phyloP scores from a whole-genome alignment of 2,113 vertebrate species.

The Calyptomena viridis region DNA sequence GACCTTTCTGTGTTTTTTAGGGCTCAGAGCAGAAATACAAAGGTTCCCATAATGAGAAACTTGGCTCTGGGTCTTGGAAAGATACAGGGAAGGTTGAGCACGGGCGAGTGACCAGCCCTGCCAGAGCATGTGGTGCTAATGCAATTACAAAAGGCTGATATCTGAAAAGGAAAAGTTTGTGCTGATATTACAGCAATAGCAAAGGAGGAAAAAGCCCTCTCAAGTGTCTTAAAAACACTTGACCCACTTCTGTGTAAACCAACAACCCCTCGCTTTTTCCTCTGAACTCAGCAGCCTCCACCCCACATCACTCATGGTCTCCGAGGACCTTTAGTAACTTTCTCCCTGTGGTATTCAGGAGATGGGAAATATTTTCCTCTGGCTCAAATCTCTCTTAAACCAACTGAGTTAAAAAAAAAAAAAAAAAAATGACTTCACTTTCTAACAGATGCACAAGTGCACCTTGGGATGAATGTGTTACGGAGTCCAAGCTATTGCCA shows the following conservation, averaged over 20 bases:
- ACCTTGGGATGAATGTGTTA: conserved; percentile 57
- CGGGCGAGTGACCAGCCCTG: rapidly evolving
- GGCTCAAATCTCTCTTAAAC: background rate
- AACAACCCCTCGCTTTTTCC: background rate
- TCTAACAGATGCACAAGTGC: conserved; percentile 53
- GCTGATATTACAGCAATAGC: background rate
- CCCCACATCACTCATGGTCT: rapidly evolving
- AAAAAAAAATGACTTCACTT: background rate
- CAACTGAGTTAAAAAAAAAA: background rate
- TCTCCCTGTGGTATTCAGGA: background rate
- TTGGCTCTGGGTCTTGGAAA: background rate
- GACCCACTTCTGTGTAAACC: background rate
- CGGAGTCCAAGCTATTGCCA: conserved; percentile 37
- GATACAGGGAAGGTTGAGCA: background rate
- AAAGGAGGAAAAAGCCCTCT: background rate
- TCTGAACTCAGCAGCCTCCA: background rate
- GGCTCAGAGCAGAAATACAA: background rate
- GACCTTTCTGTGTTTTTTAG: background rate
- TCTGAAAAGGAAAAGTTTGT: conserved; percentile 15
- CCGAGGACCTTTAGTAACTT: background rate
- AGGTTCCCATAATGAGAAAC: background rate
- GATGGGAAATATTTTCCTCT: background rate
- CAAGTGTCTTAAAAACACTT: conserved; percentile 31
- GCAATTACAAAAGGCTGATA: background rate
- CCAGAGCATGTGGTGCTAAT: background rate